Base-by-base conservation (phyloP, 1,140 invertebrate species). In the Oedothorax gibbosus region DNA sequence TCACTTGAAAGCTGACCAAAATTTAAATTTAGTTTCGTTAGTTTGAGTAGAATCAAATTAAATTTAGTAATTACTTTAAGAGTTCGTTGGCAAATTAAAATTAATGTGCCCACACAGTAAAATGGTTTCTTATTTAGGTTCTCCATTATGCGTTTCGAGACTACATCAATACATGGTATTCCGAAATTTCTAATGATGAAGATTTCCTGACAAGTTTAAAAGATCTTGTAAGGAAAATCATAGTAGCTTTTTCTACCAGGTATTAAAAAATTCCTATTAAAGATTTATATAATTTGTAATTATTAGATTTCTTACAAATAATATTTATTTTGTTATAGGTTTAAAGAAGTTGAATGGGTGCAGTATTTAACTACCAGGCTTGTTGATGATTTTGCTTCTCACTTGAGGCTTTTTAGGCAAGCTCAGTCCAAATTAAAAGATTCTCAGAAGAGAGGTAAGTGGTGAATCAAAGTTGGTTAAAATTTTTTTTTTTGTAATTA, bases 331-430 rank as follows among this genome's bases (percentile, higher is more conserved):
- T 35, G 62, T 84, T 88, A 8, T 87, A 96, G 96, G 89, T 92
- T 96, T 54, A 96, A 96, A 91, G 93, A 95, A 88, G 93, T 97
- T 7, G 95, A 97, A 90, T 97, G 96, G 95, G 94, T 96, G 87
- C 93, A 95, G 15, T 94, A 96, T 87, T 92, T 98, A 73, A 96
- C 96, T 49, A 95, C 95, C 54, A 92, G 93, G 81, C 92, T 98
- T 79, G 95, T 97, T 7, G 96, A 98, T 90, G 96, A 97, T 91
- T 93, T 96, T 85, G 96, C 96, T 7, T 95, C 94, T 20, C 96
- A 98, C 90, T 92, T 98, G 86, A 92, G 95, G 87, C 90, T 98
- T 15, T 98, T 95, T 88, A 90, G 94, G 54, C 89, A 94, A 92
- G 90, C 95, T 15, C 93, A 90, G 93, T 95, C 85, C 90, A 94